A percentile compares a stretch with the other conserved stretches of the same genome.
phyloP scores from a whole-genome alignment of 2,797 vertebrate genomes.

The Tympanoctomys barrerae region DNA sequence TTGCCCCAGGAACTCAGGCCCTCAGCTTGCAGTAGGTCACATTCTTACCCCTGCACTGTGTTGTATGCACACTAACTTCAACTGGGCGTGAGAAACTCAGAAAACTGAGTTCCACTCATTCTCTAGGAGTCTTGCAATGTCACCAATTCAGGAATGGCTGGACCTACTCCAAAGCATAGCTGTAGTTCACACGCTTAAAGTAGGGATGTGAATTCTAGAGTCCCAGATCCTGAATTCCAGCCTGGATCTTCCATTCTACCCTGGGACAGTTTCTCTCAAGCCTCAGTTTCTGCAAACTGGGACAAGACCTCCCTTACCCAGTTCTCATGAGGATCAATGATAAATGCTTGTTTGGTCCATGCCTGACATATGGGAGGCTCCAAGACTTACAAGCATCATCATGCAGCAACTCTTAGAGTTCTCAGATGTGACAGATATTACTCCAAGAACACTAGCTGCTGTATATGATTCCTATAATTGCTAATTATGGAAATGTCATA shows the following conservation, averaged over 20 bases:
- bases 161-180: rapidly evolving
- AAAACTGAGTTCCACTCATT: neutral
- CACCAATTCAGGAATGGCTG: rapidly evolving
- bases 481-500: neutral
- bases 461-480: neutral
- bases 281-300: neutral
- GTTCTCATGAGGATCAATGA: neutral
- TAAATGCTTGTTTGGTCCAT: neutral
- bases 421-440: neutral
- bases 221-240: neutral
- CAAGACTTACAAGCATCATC: neutral
- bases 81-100: neutral
- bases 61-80: neutral
- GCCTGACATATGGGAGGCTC: neutral
- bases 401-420: neutral
- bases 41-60: neutral
- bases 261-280: neutral
- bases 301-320: neutral
- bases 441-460: neutral
- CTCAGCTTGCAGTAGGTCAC: neutral
- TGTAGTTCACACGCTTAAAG: rapidly evolving
- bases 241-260: neutral
- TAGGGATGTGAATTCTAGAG: neutral
- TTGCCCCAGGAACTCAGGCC: neutral
- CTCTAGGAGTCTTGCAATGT: neutral